These are phyloP conservation scores for Leuciscus idus DNA, from an alignment of 2,113 vertebrate species.

Conservation along the genomic window DNA sequence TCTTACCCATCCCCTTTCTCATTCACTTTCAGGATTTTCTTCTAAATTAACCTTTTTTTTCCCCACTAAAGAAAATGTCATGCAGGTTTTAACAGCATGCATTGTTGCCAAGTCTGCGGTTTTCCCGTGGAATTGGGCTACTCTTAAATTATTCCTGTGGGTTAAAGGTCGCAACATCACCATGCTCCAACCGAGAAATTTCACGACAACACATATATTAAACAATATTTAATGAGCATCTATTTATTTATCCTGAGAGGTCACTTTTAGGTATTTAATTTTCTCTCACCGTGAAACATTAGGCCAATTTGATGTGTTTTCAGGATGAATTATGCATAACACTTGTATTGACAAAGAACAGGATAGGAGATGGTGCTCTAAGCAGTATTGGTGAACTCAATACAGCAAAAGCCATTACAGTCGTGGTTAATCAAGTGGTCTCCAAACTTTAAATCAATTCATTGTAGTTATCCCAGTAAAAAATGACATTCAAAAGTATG, in stretches of 20 bases:
- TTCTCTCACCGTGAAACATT: constrained; percentile 43
- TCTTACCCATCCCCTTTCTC: background rate
- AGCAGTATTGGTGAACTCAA: constrained; percentile 46
- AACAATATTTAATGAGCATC: constrained; percentile 12
- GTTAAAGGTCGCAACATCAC: too few relatives aligned
- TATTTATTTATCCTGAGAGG: constrained; percentile 33
- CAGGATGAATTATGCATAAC: constrained; percentile 57
- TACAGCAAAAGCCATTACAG: constrained; percentile 69
- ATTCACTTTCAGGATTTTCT: background rate
- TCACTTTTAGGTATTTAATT: constrained; percentile 42
- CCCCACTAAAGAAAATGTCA: background rate
- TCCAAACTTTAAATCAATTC: constrained; percentile 55
- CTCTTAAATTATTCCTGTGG: too few relatives aligned
- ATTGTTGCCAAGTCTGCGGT: too few relatives aligned
- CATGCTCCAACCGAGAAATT: background rate
- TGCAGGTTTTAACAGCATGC: background rate
- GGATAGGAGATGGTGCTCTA: constrained; percentile 48
- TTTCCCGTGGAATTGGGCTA: too few relatives aligned
- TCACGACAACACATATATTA: background rate
- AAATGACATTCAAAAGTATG: constrained; percentile 54
- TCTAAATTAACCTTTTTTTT: background rate
- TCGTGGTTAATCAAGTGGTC: constrained; percentile 60
- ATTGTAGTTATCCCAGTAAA: constrained; percentile 55
- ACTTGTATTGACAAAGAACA: constrained; percentile 49
- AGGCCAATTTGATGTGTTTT: constrained; percentile 52